These are phyloP conservation scores for Balaeniceps rex DNA, from an alignment of 2,113 vertebrate species.

Conservation along the genomic window DNA sequence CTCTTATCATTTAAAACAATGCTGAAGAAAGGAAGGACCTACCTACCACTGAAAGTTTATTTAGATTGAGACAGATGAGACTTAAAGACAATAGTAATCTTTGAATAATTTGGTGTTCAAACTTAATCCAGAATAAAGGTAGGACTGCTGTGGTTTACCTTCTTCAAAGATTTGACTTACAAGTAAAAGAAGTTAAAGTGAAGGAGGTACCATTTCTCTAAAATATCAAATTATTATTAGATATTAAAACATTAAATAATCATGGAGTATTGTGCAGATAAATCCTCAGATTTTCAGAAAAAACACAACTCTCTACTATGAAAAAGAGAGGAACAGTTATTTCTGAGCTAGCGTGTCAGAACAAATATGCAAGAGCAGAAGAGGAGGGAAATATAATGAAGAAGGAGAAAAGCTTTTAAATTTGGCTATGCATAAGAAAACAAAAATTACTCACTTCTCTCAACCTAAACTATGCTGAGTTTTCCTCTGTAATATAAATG, in stretches of 20 bases:
- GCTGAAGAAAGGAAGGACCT: not conserved
- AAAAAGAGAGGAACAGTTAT: not conserved
- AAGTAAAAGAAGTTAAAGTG: not conserved
- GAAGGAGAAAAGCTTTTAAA: not conserved
- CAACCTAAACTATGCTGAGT: not conserved
- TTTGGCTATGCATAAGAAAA: not conserved
- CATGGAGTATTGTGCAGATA: not conserved
- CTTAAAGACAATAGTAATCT: not conserved
- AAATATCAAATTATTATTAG: not conserved
- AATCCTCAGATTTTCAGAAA: not conserved
- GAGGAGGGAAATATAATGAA: not conserved
- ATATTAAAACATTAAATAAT: not conserved
- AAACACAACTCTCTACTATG: not conserved
- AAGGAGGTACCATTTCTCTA: not conserved
- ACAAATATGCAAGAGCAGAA: not conserved
- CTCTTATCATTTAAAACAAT: not conserved
- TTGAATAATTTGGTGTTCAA: not conserved
- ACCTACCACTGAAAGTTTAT: not conserved
- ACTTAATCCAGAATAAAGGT: not conserved
- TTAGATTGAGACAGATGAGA: not conserved
- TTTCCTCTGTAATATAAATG: not conserved
- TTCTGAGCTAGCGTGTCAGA: not conserved
- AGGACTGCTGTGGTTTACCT: not conserved
- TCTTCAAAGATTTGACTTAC: not conserved
- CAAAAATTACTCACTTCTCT: not conserved